These are phyloP conservation scores for Rhagologus leucostigma DNA, from an alignment of 2,113 vertebrate genomes.

Conservation along the genomic window DNA sequence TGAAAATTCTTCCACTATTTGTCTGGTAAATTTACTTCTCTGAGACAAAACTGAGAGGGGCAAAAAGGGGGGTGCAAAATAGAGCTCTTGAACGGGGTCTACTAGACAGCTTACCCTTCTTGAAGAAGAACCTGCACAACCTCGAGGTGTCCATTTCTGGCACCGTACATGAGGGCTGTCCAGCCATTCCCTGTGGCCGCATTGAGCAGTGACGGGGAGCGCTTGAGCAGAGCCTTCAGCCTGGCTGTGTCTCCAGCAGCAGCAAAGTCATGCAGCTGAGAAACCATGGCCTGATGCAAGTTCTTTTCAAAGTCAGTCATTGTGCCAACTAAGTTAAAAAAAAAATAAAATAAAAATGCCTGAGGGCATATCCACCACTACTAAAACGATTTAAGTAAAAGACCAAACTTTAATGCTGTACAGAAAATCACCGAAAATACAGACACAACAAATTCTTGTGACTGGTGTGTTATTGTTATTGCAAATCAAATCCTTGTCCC, in stretches of 20 bases:
- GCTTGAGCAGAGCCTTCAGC: slow-evolving; percentile 71
- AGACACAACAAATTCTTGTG: not conserved
- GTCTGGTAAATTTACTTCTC: not conserved
- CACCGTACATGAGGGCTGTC: slow-evolving; percentile 90
- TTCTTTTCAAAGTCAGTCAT: slow-evolving; percentile 66
- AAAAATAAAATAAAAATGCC: not conserved
- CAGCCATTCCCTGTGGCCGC: slow-evolving; percentile 79
- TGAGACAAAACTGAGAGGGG: accelerated
- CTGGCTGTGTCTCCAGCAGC: slow-evolving; percentile 77
- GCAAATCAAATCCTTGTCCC: not conserved
- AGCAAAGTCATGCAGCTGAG: slow-evolving; percentile 76
- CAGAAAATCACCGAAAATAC: not conserved
- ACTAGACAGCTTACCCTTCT: slow-evolving; percentile 75
- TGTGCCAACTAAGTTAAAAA: not conserved
- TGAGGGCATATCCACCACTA: not conserved
- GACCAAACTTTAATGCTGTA: not conserved
- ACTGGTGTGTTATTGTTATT: not conserved
- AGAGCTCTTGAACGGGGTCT: not conserved
- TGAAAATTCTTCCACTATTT: not conserved
- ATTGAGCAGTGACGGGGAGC: slow-evolving; percentile 76
- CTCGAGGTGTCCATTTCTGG: slow-evolving; percentile 83
- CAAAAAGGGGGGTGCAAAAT: not conserved
- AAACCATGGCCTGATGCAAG: slow-evolving; percentile 68
- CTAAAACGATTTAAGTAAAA: not conserved
- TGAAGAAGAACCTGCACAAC: slow-evolving; percentile 77